phyloP scores from a whole-genome alignment of 1,140 invertebrate species.

The Geopemphigus sp. region DNA sequence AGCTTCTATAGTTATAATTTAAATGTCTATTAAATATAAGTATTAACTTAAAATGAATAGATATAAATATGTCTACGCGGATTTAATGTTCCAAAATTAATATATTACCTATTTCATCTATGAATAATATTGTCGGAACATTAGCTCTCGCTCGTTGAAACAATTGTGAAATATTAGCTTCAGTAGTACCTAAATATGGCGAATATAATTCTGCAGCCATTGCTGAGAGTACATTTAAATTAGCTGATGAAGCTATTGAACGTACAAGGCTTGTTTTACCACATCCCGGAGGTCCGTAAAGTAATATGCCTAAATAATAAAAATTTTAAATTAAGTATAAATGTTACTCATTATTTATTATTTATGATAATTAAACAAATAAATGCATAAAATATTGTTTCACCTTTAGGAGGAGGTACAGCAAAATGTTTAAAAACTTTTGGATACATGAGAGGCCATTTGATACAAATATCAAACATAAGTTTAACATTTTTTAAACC shows the following conservation, averaged over 20 bases:
- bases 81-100: not conserved
- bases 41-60: too few species aligned
- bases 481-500: constrained; percentile 66
- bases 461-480: constrained; percentile 63
- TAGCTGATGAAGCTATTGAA: constrained; percentile 64
- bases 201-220: constrained; percentile 69
- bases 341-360: too few species aligned
- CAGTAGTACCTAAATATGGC: constrained; percentile 67
- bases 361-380: not conserved
- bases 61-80: too few species aligned
- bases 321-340: constrained; percentile 45
- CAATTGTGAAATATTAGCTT: constrained; percentile 62
- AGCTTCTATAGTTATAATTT: too few species aligned
- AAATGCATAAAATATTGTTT: constrained; percentile 15
- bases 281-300: constrained; percentile 76
- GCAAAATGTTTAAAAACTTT: constrained; percentile 63
- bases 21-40: too few species aligned
- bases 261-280: constrained; percentile 71
- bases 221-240: constrained; percentile 64
- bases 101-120: constrained; percentile 69
- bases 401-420: constrained; percentile 62
- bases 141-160: constrained; percentile 67
- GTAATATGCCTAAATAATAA: constrained; percentile 60
- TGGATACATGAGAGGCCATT: constrained; percentile 66
- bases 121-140: constrained; percentile 70